Conservation (phyloP, 2,113 vertebrate species). For the Thunnus maccoyii region DNA sequence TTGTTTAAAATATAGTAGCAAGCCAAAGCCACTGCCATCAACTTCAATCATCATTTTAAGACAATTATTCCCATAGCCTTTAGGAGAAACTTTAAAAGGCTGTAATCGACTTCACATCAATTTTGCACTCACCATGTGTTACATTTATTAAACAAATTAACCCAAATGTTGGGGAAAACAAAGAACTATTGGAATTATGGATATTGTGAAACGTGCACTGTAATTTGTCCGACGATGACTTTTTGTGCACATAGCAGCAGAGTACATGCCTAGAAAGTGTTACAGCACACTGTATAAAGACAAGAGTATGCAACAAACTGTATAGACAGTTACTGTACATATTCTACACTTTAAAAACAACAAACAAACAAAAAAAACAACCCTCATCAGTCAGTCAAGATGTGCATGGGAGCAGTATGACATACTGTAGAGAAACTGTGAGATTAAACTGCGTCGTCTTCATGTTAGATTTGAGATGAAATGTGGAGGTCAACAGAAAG, state of each 20-base stretch:
- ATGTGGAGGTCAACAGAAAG: conserved; percentile 28
- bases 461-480: conserved; percentile 22
- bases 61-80: no score
- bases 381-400: background rate
- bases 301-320: background rate
- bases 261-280: background rate
- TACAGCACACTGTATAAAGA: background rate
- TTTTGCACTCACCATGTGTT: no score
- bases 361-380: background rate
- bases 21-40: no score
- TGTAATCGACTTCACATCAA: no score
- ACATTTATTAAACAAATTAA: no score
- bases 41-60: no score
- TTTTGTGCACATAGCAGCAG: background rate
- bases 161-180: background rate
- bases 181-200: background rate
- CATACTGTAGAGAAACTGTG: background rate
- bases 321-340: background rate
- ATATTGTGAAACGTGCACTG: background rate
- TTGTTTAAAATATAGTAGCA: no score
- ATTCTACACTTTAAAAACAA: background rate
- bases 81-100: no score
- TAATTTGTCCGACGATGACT: background rate
- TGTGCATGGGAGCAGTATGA: background rate
- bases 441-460: conserved; percentile 1